Base-by-base conservation (phyloP, 2,888 invertebrate species). In the Temnothorax rugatulus region DNA sequence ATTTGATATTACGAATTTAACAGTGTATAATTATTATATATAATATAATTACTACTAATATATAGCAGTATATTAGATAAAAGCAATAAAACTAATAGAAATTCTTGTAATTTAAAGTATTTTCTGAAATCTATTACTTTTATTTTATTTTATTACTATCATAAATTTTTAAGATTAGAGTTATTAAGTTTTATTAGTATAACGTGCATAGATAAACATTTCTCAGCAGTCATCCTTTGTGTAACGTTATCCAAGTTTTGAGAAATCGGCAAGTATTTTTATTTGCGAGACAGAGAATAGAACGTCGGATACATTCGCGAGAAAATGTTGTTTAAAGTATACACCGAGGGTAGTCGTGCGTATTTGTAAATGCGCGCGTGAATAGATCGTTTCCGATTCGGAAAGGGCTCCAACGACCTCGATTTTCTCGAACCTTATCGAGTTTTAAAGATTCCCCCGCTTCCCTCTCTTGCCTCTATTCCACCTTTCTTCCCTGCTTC, bases 401-500 rank as follows among this genome's bases (percentile, higher is more conserved):
- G 57, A 38, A 66, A 74, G 86, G 81, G 82, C 69, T 83, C 68
- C 41, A 15, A 61, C 81, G 25, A 84, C 54, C 84, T 74, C 77
- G 59, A 64, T 87, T 81, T 85, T 81, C 84, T 63, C 68, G 75
- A 82, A 86, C 71, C 86, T 90, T 90, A 90, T 90, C 91, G 90
- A 90, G 86, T 91, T 91, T 86, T 86, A 81, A 88, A 92, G 89
- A 90, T 90, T 89, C 87, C 29, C 29, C 77, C n/a, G 29, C 21
- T 25, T 77, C 41, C 29, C 57, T 64, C 25, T 59, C 41, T 1
- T 8, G 38, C 8, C 7, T 41, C 29, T 57, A 34, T 57, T 59
- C 29, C 34, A 63, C 29, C 50, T 41, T 47, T 47, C 47, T 77
- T 50, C 41, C 44, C 52, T 21, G n/a, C 54, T 41, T 61, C 71